Evolutionary conservation across 2,113 vertebrate genomes (phyloP).

Genomic region (Callospermophilus lateralis): DNA sequence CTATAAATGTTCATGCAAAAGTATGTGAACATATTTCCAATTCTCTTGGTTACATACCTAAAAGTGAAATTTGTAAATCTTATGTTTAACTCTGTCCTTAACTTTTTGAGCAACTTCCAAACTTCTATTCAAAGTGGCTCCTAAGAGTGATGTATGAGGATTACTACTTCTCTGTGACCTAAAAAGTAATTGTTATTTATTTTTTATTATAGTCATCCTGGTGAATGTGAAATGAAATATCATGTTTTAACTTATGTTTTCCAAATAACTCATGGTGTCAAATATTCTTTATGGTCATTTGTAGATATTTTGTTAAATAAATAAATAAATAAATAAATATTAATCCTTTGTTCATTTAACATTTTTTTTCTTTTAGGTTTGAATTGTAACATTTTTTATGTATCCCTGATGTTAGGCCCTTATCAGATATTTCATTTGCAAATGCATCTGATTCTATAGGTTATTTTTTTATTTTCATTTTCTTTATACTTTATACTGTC

Average conservation of each 20-base stretch:
- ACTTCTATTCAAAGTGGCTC: not conserved
- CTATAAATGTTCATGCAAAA: not conserved
- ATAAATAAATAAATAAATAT: not conserved
- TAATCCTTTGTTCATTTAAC: not conserved
- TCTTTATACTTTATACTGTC: not conserved
- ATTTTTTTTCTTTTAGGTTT: not conserved
- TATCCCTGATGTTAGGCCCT: not conserved
- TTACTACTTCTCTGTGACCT: not conserved
- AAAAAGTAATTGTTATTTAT: not conserved
- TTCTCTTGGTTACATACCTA: not conserved
- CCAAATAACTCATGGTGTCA: not conserved
- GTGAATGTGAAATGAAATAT: not conserved
- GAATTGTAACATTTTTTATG: not conserved
- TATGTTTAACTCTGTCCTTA: not conserved
- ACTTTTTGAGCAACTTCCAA: not conserved
- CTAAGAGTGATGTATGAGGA: not conserved
- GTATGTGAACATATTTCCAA: not conserved
- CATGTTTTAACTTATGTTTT: not conserved
- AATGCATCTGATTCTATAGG: not conserved
- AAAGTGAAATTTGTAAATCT: not conserved
- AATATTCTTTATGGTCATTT: not conserved
- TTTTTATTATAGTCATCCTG: not conserved
- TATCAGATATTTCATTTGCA: not conserved
- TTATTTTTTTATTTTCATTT: not conserved
- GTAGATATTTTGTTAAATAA: not conserved